A percentile compares a stretch with the other conserved stretches of the same genome.
Conservation (phyloP, 2,113 vertebrate species). For the Cyanoderma ruficeps region DNA sequence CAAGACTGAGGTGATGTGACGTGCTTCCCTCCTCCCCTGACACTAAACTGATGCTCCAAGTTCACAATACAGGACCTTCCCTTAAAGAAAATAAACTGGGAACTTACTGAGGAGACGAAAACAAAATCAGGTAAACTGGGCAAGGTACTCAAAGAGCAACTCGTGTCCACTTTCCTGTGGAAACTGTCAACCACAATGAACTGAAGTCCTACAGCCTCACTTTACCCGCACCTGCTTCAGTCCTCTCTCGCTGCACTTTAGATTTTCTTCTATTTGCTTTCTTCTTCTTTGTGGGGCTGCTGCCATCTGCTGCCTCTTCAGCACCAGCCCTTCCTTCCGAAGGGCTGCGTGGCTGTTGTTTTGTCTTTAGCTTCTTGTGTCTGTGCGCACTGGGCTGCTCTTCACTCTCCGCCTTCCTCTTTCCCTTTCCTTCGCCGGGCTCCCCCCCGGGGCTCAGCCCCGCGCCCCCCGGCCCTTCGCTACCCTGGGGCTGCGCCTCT, state of each 20-base stretch:
- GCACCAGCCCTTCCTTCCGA: not conserved
- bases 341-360: not conserved
- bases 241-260: rapidly evolving
- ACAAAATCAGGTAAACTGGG: not conserved
- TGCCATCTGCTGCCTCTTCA: not conserved
- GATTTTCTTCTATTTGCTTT: not conserved
- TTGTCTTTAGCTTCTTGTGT: not conserved
- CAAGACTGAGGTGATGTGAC: not conserved
- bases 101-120: not conserved
- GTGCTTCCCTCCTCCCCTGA: not conserved
- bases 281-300: not conserved
- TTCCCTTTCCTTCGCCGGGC: not conserved
- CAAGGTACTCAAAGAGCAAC: not conserved
- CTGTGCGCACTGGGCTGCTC: not conserved
- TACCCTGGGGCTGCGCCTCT: not conserved
- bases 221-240: not conserved
- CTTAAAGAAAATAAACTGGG: rapidly evolving
- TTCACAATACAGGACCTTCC: rapidly evolving
- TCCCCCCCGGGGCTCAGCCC: not conserved
- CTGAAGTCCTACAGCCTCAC: not conserved
- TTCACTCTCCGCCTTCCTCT: not conserved
- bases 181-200: not conserved
- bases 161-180: rapidly evolving
- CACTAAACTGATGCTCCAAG: not conserved
- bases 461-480: not conserved